Evolutionary conservation across 2,888 invertebrate species (phyloP).

Genomic region (Agrotis segetum): DNA sequence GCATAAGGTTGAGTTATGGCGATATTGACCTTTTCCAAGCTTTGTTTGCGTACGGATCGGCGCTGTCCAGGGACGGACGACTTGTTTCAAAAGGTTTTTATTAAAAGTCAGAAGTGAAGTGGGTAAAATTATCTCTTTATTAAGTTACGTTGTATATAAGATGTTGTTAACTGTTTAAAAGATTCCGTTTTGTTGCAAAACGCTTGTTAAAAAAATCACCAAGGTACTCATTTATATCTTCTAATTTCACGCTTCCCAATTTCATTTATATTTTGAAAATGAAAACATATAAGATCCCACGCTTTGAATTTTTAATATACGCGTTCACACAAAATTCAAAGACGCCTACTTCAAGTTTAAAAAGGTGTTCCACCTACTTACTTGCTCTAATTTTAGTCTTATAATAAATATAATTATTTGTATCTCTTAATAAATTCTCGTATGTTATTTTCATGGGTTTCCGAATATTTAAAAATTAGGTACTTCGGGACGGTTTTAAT

Average conservation of each 20-base stretch:
- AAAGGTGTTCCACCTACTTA: not conserved
- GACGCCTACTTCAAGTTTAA: not conserved
- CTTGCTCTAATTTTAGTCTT: not conserved
- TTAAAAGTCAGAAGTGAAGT: constrained; percentile 14
- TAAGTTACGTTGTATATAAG: constrained; percentile 3
- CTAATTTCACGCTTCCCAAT: no score
- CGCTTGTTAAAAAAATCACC: no score
- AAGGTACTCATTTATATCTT: no score
- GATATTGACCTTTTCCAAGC: constrained; percentile 61
- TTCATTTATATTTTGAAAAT: no score
- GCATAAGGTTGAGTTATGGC: constrained; percentile 57
- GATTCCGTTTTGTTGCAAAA: not conserved
- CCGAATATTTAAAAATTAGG: no score
- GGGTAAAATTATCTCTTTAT: constrained; percentile 32
- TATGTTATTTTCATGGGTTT: no score
- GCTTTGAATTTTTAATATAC: no score
- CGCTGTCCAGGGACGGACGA: constrained; percentile 33
- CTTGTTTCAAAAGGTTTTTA: constrained; percentile 44
- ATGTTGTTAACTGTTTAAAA: not conserved
- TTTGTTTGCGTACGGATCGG: constrained; percentile 53
- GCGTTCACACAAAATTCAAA: not conserved
- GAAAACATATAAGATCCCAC: no score
- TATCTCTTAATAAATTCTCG: no score
- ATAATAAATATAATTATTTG: no score
- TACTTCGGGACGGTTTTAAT: no score